A percentile compares a stretch with the other conserved stretches of the same genome.
These are phyloP conservation scores for Daubentonia madagascariensis DNA, from an alignment of 2,113 vertebrate genomes.

Conservation along the genomic window DNA sequence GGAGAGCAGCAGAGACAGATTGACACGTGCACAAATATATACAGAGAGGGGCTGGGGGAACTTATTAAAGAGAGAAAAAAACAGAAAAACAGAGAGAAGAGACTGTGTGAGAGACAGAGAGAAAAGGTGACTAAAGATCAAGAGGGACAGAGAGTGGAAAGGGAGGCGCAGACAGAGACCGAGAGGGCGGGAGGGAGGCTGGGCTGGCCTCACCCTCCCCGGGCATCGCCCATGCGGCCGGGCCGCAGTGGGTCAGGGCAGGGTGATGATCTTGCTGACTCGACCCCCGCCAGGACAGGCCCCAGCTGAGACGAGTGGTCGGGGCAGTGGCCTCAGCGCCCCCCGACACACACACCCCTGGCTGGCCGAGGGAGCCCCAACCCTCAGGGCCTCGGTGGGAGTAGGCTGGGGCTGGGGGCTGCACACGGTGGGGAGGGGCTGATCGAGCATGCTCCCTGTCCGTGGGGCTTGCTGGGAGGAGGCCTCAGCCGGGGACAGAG, in stretches of 20 bases:
- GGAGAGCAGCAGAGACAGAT: neutral
- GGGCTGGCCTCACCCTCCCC: neutral
- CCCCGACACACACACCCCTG: neutral
- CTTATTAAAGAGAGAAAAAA: neutral
- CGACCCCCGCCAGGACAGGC: neutral
- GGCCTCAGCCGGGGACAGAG: no score
- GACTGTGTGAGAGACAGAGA: neutral
- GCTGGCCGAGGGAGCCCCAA: neutral
- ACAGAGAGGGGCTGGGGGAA: neutral
- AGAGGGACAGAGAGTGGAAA: neutral
- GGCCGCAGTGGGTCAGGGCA: accelerated
- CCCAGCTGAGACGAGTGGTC: neutral
- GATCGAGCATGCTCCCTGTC: no score
- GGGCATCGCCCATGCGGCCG: accelerated
- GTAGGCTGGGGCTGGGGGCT: neutral
- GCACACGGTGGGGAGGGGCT: no score
- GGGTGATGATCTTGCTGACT: neutral
- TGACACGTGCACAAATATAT: neutral
- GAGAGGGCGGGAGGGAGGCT: accelerated
- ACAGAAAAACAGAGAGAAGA: neutral
- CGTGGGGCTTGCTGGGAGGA: neutral
- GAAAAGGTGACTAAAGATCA: neutral
- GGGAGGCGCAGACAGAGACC: accelerated
- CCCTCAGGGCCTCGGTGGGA: neutral
- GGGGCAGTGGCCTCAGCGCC: neutral